Evolutionary conservation across 2,113 vertebrate genomes (phyloP), one percentile per base, ranked within the genome.

Genomic region (Brachyhypopomus gauderio): DNA sequence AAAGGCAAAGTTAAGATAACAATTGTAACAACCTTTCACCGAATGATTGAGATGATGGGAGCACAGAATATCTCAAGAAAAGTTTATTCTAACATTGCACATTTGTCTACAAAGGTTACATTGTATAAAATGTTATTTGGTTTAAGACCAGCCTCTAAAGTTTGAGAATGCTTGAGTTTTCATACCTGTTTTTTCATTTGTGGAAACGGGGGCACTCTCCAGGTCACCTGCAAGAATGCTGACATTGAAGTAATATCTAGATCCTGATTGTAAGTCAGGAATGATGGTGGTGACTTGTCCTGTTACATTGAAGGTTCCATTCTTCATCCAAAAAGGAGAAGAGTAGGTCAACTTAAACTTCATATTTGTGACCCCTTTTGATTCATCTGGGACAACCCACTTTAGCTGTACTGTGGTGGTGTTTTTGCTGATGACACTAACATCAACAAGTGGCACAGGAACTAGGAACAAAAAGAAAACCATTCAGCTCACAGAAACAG

Each of bases 121-220:
- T 48, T 48, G 4, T 11, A 8, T 9, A 11, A 48, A 48, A 48
- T 4, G 38, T 41, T 4, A 41, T 41, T 41, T 41, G 38, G 38
- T 41, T 3, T 41, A 41, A 41, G 7, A 7, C 38, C 41, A 45
- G 41, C 5, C 41, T 45, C 20, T 60, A 2, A 19, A 72, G 76
- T 36, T 6, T 0, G 6, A 85, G 66, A 27, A 3, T 60, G 41
- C 41, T 45, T 45, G 5, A 52, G 14, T 14, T 52, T 11, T 16
- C 62, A 27, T 78, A 83, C 81, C 69, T 78, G 81, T 83, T 2
- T 2, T 0, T 12, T 0, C 0, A 7, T 2, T 0, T 34, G 0
- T 1, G 9, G 0, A 0, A 4, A 0, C 14, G 2, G 41, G 20
- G 0, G 0, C 0, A 66, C 81, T 73, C 25, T 5, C 12, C 4